Conservation (phyloP, 2,888 invertebrate species). For the Copidosoma aretas region DNA sequence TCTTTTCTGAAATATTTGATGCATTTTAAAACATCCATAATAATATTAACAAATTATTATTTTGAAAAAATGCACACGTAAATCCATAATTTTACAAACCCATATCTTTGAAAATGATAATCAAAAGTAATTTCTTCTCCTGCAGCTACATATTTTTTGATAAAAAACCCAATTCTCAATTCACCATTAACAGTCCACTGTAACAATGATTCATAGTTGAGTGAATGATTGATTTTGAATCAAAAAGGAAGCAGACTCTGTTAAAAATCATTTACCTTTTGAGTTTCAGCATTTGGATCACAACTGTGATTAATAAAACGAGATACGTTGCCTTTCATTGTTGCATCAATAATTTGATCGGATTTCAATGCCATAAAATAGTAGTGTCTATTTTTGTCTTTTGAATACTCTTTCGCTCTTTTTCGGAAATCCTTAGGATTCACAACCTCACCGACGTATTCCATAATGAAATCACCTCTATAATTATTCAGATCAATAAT, state of each 20-base stretch:
- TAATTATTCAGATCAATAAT: conserved; percentile 18
- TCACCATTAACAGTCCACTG: conserved; percentile 91
- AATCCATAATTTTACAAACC: conserved; percentile 65
- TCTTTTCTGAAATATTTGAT: conserved; percentile 73
- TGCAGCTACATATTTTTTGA: conserved; percentile 78
- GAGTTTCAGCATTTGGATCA: conserved; percentile 97
- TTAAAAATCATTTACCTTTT: conserved; percentile 68
- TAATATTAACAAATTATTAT: too few relatives aligned
- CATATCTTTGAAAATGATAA: conserved; percentile 97
- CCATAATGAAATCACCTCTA: conserved; percentile 95
- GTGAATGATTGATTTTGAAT: not conserved
- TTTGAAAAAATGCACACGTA: conserved; percentile 21
- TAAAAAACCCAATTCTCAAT: conserved; percentile 95
- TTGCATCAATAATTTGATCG: conserved; percentile 96
- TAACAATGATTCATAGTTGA: conserved; percentile 22
- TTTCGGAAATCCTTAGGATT: conserved; percentile 88
- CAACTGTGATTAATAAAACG: conserved; percentile 99
- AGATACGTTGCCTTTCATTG: conserved; percentile 92
- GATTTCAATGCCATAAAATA: conserved; percentile 97
- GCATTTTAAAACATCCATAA: conserved; percentile 7
- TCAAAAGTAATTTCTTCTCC: conserved; percentile 99
- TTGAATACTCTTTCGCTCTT: conserved; percentile 86
- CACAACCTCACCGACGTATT: conserved; percentile 97
- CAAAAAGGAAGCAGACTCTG: not conserved
- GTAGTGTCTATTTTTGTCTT: conserved; percentile 89